phyloP scores from a whole-genome alignment of 2,113 vertebrate genomes.

The Engystomops pustulosus region DNA sequence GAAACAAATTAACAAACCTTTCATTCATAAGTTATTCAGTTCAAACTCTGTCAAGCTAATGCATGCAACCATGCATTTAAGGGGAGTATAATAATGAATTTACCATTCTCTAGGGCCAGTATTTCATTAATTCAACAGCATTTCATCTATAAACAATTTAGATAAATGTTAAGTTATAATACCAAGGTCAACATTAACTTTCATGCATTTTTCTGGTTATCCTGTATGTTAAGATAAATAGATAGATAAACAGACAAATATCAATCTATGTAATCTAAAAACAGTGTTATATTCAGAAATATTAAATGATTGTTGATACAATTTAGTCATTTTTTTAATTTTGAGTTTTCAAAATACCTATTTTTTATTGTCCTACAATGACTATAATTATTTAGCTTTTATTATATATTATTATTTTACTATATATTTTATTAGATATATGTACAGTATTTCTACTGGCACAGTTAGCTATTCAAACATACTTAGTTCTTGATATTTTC shows the following conservation, averaged over 20 bases:
- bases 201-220: background rate
- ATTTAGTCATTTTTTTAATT: no score
- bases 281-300: no score
- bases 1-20: conserved; percentile 25
- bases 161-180: conserved; percentile 5
- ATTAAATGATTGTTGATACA: no score
- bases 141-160: conserved; percentile 29
- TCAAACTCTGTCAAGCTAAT: conserved; percentile 1
- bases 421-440: no score
- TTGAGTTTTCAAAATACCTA: no score
- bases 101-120: conserved; percentile 1
- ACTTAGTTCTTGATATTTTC: no score
- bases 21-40: conserved; percentile 7
- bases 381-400: background rate
- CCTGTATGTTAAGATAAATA: background rate
- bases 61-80: background rate
- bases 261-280: no score
- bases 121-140: conserved; percentile 21
- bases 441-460: no score
- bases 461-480: no score
- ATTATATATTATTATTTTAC: background rate
- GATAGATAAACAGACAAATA: background rate
- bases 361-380: background rate
- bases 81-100: background rate
- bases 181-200: background rate